Evolutionary conservation across 2,113 vertebrate genomes (phyloP).

Genomic region (Hypocryptadius cinnamomeus): DNA sequence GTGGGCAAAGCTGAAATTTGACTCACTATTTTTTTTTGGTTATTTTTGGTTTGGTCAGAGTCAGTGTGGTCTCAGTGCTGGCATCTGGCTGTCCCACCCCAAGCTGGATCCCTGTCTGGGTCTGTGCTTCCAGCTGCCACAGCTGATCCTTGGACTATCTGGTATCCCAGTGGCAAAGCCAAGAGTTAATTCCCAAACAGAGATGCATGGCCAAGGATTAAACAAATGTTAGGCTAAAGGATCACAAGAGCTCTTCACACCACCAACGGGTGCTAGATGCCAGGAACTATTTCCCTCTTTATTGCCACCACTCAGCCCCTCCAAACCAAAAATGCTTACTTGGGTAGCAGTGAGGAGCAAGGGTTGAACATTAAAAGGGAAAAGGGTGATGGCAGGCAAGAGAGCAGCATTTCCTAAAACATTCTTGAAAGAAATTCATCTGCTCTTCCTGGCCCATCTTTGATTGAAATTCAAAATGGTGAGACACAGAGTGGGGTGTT

Average conservation of each 20-base stretch:
- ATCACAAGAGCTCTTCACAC: not conserved
- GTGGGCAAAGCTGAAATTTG: not conserved
- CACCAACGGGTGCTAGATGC: accelerated
- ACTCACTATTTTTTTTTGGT: accelerated
- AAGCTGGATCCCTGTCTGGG: not conserved
- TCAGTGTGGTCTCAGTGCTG: not conserved
- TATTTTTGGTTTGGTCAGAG: not conserved
- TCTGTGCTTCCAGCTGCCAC: not conserved
- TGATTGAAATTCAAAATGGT: not conserved
- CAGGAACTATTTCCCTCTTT: not conserved
- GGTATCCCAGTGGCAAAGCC: not conserved
- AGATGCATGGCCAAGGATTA: not conserved
- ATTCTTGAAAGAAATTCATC: not conserved
- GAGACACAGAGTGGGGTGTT: not conserved
- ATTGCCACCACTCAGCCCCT: not conserved
- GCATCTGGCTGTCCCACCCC: not conserved
- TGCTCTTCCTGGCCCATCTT: not conserved
- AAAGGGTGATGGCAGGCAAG: not conserved
- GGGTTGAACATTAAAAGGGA: not conserved
- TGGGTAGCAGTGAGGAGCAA: not conserved
- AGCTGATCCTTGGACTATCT: not conserved
- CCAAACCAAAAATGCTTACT: not conserved
- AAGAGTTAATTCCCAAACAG: not conserved
- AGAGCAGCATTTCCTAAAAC: not conserved
- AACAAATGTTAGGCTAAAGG: not conserved